These are phyloP conservation scores for Fragum whitleyi DNA, from an alignment of 2,888 invertebrate species.

Conservation along the genomic window DNA sequence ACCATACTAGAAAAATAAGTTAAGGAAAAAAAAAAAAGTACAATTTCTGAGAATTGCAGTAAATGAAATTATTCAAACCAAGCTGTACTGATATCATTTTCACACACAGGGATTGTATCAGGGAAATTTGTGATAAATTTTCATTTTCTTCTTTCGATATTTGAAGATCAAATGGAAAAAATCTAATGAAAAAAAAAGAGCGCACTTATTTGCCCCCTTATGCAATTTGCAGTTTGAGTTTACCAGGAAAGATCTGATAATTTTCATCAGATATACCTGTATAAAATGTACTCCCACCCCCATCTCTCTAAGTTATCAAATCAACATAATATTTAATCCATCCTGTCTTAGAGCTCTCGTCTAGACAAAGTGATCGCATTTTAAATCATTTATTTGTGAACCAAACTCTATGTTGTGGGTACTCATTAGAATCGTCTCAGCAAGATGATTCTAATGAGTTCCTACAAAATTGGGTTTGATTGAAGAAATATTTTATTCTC, in stretches of 20 bases:
- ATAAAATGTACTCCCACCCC: conserved; percentile 25
- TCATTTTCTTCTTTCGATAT: too few species aligned
- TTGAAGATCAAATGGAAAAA: too few species aligned
- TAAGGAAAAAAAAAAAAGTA: too few species aligned
- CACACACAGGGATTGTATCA: too few species aligned
- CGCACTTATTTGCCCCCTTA: too few species aligned
- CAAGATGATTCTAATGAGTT: not conserved
- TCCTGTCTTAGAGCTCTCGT: not conserved
- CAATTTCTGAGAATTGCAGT: too few species aligned
- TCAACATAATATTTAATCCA: conserved; percentile 6
- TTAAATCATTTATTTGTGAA: not conserved
- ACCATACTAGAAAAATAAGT: too few species aligned
- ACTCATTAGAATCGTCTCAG: not conserved
- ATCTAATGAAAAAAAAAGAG: too few species aligned
- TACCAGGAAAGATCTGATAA: not conserved
- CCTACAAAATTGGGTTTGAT: not conserved
- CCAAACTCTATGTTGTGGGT: not conserved
- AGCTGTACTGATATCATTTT: too few species aligned
- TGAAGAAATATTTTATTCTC: not conserved
- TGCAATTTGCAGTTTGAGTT: too few species aligned
- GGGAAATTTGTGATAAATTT: too few species aligned
- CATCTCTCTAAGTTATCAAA: conserved; percentile 29
- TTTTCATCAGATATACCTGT: conserved; percentile 15
- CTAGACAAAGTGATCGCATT: not conserved
- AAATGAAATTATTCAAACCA: too few species aligned